Conservation (phyloP, 2,888 invertebrate genomes). For the Drosophila infuscata region DNA sequence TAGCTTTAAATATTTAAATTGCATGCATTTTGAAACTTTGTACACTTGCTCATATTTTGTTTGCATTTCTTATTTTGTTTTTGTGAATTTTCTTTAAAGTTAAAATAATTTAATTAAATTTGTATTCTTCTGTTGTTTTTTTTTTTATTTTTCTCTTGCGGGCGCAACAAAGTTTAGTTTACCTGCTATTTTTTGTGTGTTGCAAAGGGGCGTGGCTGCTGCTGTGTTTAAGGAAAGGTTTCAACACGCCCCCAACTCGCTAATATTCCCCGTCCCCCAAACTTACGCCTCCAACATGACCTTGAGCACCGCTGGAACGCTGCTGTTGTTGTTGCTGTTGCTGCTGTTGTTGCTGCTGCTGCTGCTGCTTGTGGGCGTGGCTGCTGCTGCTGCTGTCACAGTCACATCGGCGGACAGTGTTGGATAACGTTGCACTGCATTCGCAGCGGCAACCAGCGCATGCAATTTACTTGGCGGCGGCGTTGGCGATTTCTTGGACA, state of each 20-base stretch:
- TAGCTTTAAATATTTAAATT: slow-evolving; percentile 77
- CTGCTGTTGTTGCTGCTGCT: slow-evolving; percentile 29
- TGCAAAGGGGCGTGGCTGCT: slow-evolving; percentile 13
- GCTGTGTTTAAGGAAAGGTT: slow-evolving; percentile 55
- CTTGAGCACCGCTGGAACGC: slow-evolving; percentile 85
- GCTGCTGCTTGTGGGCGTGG: slow-evolving; percentile 63
- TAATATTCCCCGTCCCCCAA: neutral
- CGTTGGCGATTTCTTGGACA: slow-evolving; percentile 93
- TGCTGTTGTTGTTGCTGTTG: slow-evolving; percentile 61
- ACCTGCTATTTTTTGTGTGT: slow-evolving; percentile 8
- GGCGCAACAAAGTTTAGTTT: slow-evolving; percentile 36
- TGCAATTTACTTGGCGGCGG: slow-evolving; percentile 88
- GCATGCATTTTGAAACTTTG: slow-evolving; percentile 80
- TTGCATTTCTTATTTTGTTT: slow-evolving; percentile 30
- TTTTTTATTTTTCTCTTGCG: slow-evolving; percentile 21
- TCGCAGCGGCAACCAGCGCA: slow-evolving; percentile 82
- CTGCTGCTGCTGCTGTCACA: slow-evolving; percentile 79
- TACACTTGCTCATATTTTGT: slow-evolving; percentile 68
- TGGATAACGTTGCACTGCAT: slow-evolving; percentile 83
- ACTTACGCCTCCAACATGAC: slow-evolving; percentile 88
- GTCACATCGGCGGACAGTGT: slow-evolving; percentile 84
- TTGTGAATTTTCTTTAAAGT: slow-evolving; percentile 52
- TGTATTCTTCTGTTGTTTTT: slow-evolving; percentile 18
- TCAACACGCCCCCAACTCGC: slow-evolving; percentile 18
- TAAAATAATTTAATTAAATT: slow-evolving; percentile 60